Evolutionary conservation across 1,140 invertebrate species (phyloP), one percentile per base, ranked within the genome.

Genomic region (Trachymyrmex cornetzi): DNA sequence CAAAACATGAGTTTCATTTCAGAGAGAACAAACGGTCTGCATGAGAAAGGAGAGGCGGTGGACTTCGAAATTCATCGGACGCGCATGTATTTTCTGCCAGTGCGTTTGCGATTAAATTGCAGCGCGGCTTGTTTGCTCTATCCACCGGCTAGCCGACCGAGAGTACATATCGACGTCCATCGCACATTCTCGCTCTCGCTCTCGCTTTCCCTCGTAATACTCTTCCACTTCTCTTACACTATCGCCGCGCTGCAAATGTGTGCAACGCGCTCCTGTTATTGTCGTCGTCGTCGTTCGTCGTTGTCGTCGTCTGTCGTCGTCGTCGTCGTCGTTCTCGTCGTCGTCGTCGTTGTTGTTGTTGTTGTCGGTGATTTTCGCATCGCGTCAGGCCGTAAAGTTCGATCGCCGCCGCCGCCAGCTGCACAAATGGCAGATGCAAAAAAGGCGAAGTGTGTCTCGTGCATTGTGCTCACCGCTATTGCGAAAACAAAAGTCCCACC

Each of bases 401-500:
- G 88, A 90, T 88, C 88, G 74, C 80, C 38, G 7, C 55, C 30
- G 27, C 14, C 44, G 61, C 72, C 30, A 57, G 57, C 82, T 74
- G 61, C n/a, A 75, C 61, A 90, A 90, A 90, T 86, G 77, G 86
- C 86, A 66, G 64, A 55, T 57, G 67, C 79, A 87, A 79, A 87
- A 82, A 82, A 81, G 38, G 53, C 27, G 48, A 77, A 59, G 77
- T 69, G 87, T 67, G 61, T 79, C 66, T 69, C 30, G 74, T 59
- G 86, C 88, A 90, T 90, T 90, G 88, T 90, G 66, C 38, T 69
- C 53, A 34, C 22, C 27, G 75, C 57, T 38, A 53, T 59, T 44
- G 74, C 30, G 72, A 79, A 91, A 91, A 91, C 89, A 91, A 90
- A 90, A 91, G 89, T 91, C 64, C 22, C 61, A 24, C 24, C 55